Evolutionary conservation across 2,888 invertebrate species (phyloP), one percentile per base, ranked within the genome.

Genomic region (Serripes groenlandicus): DNA sequence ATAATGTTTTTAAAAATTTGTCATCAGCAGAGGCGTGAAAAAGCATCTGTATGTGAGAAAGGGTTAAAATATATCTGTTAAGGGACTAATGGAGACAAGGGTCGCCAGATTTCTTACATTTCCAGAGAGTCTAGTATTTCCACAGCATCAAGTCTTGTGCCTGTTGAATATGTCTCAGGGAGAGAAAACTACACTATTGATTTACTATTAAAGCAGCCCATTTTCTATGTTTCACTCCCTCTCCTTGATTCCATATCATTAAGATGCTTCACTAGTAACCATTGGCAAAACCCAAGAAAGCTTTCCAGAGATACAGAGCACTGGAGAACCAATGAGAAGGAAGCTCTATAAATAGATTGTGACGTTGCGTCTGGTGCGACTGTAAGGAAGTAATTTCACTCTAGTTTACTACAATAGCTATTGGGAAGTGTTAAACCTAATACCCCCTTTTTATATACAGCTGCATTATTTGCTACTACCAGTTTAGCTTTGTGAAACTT

Each of bases 291-390:
- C 73, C 73, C 73, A 73, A 73, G 62, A 32, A 60, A 73, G 73
- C 73, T 62, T 73, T 74, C 42, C 52, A 73, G 52, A 28, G 49
- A 74, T 52, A 62, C 28, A n/a, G 74, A 74, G 62, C 52, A 62
- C 18, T 32, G 23, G 64, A 62, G 49, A 54, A 75, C 79, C 75
- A 80, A 75, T 70, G 71, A 30, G 30, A 32, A 35, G 37, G n/a
- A 30, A 28, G 60, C n/a, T 42, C 69, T 82, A 82, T 78, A 66
- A 75, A 75, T 82, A 82, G 82, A 52, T 71, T 78, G 82, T 82
- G 82, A 82, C 82, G 82, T 82, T 66, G 78, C 72, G 82, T 82
- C 82, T 82, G 81, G 81, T 49, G 56, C 70, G 64, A 64, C 18
- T 64, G 74, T 62, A 74, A 74, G 74, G 74, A 74, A 74, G 74